These are phyloP conservation scores for Prenolepis imparis DNA, from an alignment of 2,888 invertebrate species.

Conservation along the genomic window DNA sequence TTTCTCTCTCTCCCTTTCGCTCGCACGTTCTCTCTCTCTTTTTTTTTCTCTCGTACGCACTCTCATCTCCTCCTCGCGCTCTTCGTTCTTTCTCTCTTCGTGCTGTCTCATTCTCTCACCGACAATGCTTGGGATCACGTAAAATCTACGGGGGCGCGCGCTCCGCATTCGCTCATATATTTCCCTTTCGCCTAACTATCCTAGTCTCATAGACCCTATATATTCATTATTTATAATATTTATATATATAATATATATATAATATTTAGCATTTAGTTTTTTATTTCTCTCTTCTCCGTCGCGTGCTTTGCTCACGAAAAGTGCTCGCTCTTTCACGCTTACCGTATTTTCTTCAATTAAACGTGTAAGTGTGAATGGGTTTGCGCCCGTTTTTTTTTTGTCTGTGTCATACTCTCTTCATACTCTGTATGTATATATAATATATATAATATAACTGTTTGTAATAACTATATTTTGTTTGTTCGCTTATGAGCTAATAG, in stretches of 20 bases:
- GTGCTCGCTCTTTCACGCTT: constrained; percentile 75
- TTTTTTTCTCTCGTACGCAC: constrained; percentile 18
- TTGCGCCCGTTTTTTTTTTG: constrained; percentile 58
- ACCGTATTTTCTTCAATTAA: constrained; percentile 54
- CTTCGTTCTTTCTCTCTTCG: background rate
- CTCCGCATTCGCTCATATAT: constrained; percentile 67
- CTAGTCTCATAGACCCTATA: constrained; percentile 85
- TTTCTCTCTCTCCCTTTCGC: constrained; percentile 21
- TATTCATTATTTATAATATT: constrained; percentile 86
- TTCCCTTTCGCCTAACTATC: constrained; percentile 82
- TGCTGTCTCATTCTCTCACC: constrained; percentile 51
- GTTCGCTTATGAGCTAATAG: constrained; percentile 86
- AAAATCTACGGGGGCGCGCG: constrained; percentile 63
- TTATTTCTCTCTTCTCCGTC: constrained; percentile 80
- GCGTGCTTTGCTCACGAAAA: constrained; percentile 60
- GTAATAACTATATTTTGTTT: constrained; percentile 86
- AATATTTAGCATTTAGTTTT: constrained; percentile 85
- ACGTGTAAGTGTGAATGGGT: constrained; percentile 66
- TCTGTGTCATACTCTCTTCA: constrained; percentile 77
- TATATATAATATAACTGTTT: constrained; percentile 86
- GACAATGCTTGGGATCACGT: constrained; percentile 62
- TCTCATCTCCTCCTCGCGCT: background rate
- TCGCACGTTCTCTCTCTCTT: background rate
- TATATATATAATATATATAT: constrained; percentile 84
- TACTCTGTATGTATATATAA: constrained; percentile 86